These are phyloP conservation scores for Carcharodon carcharias DNA, from an alignment of 2,797 vertebrate genomes.

Conservation along the genomic window DNA sequence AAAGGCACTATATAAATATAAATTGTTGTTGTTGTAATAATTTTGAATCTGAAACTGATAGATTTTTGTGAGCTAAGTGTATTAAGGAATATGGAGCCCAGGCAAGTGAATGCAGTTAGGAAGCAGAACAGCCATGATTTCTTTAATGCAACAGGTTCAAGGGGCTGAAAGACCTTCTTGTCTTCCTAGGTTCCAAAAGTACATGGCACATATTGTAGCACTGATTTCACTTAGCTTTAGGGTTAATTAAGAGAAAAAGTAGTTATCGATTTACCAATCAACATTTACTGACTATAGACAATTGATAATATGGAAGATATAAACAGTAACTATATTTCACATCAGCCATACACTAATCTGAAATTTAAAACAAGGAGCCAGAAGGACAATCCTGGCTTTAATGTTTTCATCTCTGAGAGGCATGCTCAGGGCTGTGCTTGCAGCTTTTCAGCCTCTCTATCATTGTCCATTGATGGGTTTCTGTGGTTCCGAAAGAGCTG, in stretches of 20 bases:
- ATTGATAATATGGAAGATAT: not conserved
- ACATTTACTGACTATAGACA: not conserved
- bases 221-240: not conserved
- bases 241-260: not conserved
- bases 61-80: not conserved
- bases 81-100: too few relatives aligned
- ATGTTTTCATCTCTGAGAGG: slow-evolving; percentile 37
- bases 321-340: not conserved
- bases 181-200: too few relatives aligned
- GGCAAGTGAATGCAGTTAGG: not conserved
- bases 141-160: not conserved
- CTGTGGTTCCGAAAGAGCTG: slow-evolving; percentile 75
- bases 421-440: slow-evolving; percentile 72
- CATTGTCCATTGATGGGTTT: slow-evolving; percentile 74
- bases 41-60: not conserved
- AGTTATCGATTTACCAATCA: not conserved
- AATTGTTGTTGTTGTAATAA: not conserved
- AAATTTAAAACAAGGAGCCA: not conserved
- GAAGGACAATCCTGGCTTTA: not conserved
- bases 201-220: not conserved
- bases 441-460: slow-evolving; percentile 60
- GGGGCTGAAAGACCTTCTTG: too few relatives aligned
- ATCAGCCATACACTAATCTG: too few relatives aligned
- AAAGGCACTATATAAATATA: not conserved
- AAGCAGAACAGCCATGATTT: not conserved